Base-by-base conservation (phyloP, 2,888 invertebrate genomes). In the Heliconius sara region DNA sequence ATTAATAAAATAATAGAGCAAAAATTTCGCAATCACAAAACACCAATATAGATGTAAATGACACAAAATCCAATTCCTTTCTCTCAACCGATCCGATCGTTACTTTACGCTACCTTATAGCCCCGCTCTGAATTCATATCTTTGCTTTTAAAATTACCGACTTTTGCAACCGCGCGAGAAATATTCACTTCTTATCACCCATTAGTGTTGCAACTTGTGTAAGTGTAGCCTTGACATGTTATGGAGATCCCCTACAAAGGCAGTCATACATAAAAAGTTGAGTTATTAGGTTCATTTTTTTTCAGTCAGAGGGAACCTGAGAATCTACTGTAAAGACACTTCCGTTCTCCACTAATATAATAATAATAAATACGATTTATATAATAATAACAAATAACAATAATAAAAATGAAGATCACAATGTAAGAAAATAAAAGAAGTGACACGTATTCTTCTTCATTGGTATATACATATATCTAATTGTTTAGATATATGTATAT, bases 161-260 rank as follows among this genome's bases (percentile, higher is more conserved):
- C 65, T 78, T 77, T 73, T 79, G 80, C 77, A 79, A 79, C 57
- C 74, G 77, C 47, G 12, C 80, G 77, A 75, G 79, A 79, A 74
- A 80, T 82, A 79, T 82, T 79, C 79, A 68, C 60, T 79, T 73
- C 79, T 82, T 82, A 82, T 82, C 82, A 76, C 39, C 79, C 79
- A 82, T 82, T 82, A 81, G 78, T 79, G 78, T 72, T 67, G 60
- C 78, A 76, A 75, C 77, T 81, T 81, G 79, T 79, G 76, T 73
- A 76, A 65, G 22, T 68, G 10, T 60, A 79, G 72, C 82, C 82
- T 82, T 82, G 82, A 77, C 81, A 76, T 67, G 73, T 73, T 57
- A 79, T 16, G 19, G 65, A 47, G 75, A 66, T 75, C 47, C 60
- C 73, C 9, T 34, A 73, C 34, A n/a, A 34, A n/a, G 13, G 34